Conservation (phyloP, 2,113 vertebrate genomes). For the Phrynosoma platyrhinos region DNA sequence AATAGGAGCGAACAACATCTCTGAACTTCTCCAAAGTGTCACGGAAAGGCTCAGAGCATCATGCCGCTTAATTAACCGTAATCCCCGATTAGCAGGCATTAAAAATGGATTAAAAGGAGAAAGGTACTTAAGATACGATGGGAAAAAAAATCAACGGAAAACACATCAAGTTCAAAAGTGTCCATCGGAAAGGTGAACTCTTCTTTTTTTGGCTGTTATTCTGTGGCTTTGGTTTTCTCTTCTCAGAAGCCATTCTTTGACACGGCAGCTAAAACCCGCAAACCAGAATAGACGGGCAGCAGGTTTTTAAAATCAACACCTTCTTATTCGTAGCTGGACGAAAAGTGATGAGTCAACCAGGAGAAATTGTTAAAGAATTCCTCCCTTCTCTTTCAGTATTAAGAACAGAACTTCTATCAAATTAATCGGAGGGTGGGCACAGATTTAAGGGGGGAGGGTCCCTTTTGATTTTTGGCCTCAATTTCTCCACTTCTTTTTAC, state of each 20-base stretch:
- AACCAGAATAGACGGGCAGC: neutral
- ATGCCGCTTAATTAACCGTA: neutral
- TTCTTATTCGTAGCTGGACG: neutral
- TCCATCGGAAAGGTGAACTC: neutral
- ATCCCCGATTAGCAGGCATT: neutral
- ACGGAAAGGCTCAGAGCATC: too few relatives aligned
- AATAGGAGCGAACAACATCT: neutral
- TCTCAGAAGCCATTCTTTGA: neutral
- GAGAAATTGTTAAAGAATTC: neutral
- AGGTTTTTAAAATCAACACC: neutral
- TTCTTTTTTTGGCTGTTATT: neutral
- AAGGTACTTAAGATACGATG: neutral
- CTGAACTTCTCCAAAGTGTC: neutral
- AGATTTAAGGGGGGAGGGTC: too few relatives aligned
- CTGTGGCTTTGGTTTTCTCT: neutral
- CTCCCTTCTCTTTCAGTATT: neutral
- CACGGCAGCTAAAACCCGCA: neutral
- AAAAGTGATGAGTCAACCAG: too few relatives aligned
- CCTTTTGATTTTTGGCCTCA: neutral
- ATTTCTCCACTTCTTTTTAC: neutral
- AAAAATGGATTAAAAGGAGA: neutral
- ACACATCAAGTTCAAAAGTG: neutral
- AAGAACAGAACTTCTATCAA: neutral
- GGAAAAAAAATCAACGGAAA: neutral
- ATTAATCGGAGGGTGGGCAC: too few relatives aligned